Base-by-base conservation (phyloP, 2,888 invertebrate genomes). In the Ellobium chinense region DNA sequence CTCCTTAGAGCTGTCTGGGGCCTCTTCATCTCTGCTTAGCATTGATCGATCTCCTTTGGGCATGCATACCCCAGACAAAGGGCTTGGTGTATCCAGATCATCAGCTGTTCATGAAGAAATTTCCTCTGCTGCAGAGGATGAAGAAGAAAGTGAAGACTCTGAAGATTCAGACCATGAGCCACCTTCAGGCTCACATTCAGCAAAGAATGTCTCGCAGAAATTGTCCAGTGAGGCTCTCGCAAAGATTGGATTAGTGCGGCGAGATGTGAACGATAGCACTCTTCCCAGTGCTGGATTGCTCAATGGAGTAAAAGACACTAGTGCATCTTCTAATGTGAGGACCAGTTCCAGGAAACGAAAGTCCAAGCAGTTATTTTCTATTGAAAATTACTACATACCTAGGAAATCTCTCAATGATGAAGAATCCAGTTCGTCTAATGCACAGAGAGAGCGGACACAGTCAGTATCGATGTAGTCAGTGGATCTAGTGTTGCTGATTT, bases 291-390 rank as follows among this genome's bases (percentile, higher is more conserved):
- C 37, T 24, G 54, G 24, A 18, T 34, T 66, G 54, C 54, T 65
- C 18, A 31, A 27, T 24, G n/a, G 68, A 37, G 24, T 9, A 29
- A 27, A 34, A 62, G 73, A 58, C 14, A 31, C 27, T 29, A 31
- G 65, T 24, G 39, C 79, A 27, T 36, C 66, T 12, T 69, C 78
- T 7, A 65, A 56, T 58, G 82, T 88, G 12, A 83, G 92, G 37
- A 87, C 88, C 58, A 92, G 91, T 82, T 86, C 88, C 0, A 85
- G 92, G 24, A 90, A 90, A 63, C 83, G 91, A 14, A 92, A 91
- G 84, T 86, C 87, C 54, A 91, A 91, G 84, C 91, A 91, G 82
- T 84, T 91, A 21, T 89, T 90, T 84, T 89, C 91, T 1, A 90
- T 91, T 78, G 92, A 92, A 84, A 89, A 89, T 68, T 92, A 92